These are phyloP conservation scores for Laticauda colubrina DNA, from an alignment of 2,113 vertebrate species.

Conservation along the genomic window DNA sequence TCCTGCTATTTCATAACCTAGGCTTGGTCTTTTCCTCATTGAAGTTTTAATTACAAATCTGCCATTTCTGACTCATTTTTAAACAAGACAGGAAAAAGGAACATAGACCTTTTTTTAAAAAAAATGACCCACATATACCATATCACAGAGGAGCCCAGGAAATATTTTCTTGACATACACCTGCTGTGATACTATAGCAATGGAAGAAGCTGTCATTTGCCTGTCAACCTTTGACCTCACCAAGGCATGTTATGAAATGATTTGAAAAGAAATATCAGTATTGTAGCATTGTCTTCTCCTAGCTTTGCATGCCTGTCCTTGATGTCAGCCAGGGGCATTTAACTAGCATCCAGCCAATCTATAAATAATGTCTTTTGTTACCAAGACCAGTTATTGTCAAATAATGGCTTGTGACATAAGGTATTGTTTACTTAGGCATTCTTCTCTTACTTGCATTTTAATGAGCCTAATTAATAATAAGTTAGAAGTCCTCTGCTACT, in stretches of 20 bases:
- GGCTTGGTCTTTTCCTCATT: slow-evolving; percentile 57
- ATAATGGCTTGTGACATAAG: slow-evolving; percentile 82
- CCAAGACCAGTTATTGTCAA: slow-evolving; percentile 75
- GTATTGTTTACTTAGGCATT: slow-evolving; percentile 81
- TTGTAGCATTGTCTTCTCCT: slow-evolving; percentile 65
- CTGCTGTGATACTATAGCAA: slow-evolving; percentile 81
- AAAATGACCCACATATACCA: slow-evolving; percentile 34
- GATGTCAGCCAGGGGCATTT: slow-evolving; percentile 82
- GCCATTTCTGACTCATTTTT: slow-evolving; percentile 71
- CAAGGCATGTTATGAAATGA: slow-evolving; percentile 77
- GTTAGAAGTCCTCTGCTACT: slow-evolving; percentile 77
- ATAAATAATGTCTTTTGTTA: slow-evolving; percentile 74
- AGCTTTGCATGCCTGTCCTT: slow-evolving; percentile 77
- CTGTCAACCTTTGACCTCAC: slow-evolving; percentile 86
- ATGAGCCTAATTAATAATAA: slow-evolving; percentile 86
- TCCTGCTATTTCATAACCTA: slow-evolving; percentile 57
- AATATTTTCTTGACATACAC: slow-evolving; percentile 78
- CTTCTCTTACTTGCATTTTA: slow-evolving; percentile 82
- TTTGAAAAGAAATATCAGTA: slow-evolving; percentile 74
- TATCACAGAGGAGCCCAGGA: slow-evolving; percentile 72
- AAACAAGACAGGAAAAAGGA: slow-evolving; percentile 69
- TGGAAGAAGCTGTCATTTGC: slow-evolving; percentile 87
- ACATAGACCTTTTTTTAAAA: slow-evolving; percentile 69
- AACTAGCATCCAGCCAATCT: slow-evolving; percentile 72
- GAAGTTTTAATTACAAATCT: slow-evolving; percentile 76